Percentiles rank a stretch among this genome's conserved stretches.
phyloP scores from a whole-genome alignment of 2,113 vertebrate species.

The Cnemophilus loriae region DNA sequence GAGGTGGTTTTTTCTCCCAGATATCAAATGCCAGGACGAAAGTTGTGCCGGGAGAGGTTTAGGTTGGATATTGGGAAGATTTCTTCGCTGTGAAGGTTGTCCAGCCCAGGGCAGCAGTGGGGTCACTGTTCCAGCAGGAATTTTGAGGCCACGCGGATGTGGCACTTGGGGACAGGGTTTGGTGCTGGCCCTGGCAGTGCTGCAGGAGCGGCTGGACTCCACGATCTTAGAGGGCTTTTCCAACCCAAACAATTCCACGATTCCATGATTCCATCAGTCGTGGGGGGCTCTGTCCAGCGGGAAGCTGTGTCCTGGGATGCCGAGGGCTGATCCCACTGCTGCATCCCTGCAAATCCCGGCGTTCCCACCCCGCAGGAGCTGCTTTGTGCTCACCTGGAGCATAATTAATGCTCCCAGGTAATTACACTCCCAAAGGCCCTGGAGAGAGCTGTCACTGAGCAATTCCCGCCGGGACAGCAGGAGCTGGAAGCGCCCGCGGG shows the following conservation, averaged over 20 bases:
- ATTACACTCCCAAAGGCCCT: not conserved
- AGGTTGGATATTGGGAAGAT: not conserved
- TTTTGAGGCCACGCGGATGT: not conserved
- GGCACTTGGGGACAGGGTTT: too few species aligned
- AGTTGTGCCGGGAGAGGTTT: not conserved
- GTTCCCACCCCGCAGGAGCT: fast-evolving
- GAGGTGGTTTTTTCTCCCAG: not conserved
- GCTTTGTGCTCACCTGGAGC: not conserved
- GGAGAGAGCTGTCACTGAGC: not conserved
- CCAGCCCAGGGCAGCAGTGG: not conserved
- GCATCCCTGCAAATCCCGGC: not conserved
- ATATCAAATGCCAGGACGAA: too few species aligned
- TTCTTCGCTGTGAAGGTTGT: too few species aligned
- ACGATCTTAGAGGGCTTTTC: not conserved
- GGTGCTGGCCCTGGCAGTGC: not conserved
- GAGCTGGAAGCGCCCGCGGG: fast-evolving
- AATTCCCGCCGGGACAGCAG: not conserved
- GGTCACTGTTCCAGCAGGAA: not conserved
- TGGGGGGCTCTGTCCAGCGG: fast-evolving
- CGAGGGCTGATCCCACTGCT: not conserved
- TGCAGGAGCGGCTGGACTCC: not conserved
- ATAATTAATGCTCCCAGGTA: conserved; percentile 14
- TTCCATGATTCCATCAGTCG: fast-evolving
- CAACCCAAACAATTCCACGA: not conserved
- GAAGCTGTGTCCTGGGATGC: fast-evolving